Percentiles rank a stretch among this genome's conserved stretches.
phyloP scores from a whole-genome alignment of 2,888 invertebrate genomes.

The Meandrusa payeni region DNA sequence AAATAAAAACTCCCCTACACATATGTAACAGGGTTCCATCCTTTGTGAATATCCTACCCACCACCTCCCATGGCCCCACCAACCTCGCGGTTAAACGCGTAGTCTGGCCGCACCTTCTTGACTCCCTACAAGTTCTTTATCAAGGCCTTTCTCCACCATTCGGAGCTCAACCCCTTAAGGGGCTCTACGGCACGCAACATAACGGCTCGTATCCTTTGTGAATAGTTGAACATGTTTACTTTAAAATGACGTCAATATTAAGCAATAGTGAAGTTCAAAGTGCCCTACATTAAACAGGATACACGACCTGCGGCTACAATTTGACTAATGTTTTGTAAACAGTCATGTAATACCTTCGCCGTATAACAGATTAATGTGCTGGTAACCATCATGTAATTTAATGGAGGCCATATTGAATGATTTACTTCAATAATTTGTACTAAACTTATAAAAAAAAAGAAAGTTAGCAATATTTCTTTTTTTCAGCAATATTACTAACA shows the following conservation, averaged over 20 bases:
- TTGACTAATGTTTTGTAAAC: slow-evolving; percentile 47
- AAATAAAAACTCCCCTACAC: too few relatives aligned
- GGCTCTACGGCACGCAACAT: too few relatives aligned
- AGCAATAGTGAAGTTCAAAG: slow-evolving; percentile 34
- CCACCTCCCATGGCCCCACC: too few relatives aligned
- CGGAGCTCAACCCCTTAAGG: too few relatives aligned
- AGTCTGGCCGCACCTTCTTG: too few relatives aligned
- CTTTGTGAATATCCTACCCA: not conserved
- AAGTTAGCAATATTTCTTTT: too few relatives aligned
- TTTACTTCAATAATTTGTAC: slow-evolving; percentile 3
- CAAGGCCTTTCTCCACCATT: too few relatives aligned
- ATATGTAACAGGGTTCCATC: not conserved
- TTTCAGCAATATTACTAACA: too few relatives aligned
- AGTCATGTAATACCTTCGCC: slow-evolving; percentile 26
- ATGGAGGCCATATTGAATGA: slow-evolving; percentile 10
- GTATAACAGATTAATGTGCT: slow-evolving; percentile 22
- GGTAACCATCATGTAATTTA: slow-evolving; percentile 4
- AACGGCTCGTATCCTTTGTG: slow-evolving; percentile 6
- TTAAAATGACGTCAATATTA: slow-evolving; percentile 14
- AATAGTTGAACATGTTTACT: slow-evolving; percentile 9
- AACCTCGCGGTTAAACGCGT: too few relatives aligned
- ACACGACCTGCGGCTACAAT: slow-evolving; percentile 41
- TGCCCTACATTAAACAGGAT: slow-evolving; percentile 28
- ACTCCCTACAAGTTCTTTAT: too few relatives aligned
- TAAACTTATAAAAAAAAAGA: too few relatives aligned